Base-by-base conservation (phyloP, 2,113 vertebrate species). In the Riparia riparia region DNA sequence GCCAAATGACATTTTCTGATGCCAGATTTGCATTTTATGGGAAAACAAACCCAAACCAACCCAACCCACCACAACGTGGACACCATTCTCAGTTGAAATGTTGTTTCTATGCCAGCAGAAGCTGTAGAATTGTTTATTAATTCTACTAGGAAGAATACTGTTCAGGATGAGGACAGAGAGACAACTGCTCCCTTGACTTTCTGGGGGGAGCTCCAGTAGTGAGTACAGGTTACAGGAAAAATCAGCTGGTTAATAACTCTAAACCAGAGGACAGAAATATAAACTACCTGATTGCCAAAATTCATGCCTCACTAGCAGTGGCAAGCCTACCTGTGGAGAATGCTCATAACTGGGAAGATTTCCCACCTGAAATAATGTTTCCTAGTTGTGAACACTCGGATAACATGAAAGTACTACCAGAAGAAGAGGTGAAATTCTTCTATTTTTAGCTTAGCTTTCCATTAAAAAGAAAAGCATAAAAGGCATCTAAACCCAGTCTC, bases 151-250 rank as follows among this genome's bases (percentile, higher is more conserved):
- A 51, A 34, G 51, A 31, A 51, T 17, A 3, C 17, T 44, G 4
- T 16, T 64, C 32, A 58, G 17, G 39, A 39, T 28, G 31, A 42
- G 11, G 18, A 14, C 11, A 63, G 34, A 44, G 34, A 20, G 5
- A 42, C 3, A 42, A 8, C 32, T 12, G 8, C 12, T 71, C 9
- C 34, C 28, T 58, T 32, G 29, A 16, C 25, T 22, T 80, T 60
- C 21, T 10, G 8, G 17, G 29, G 34, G 17, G 34, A 73, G 16
- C 21, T 14, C 12, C 31, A 31, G n/a, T 0, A 10, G 19, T 1
- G 9, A 83, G 44, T 16, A 44, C 8, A 14, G 11, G 11, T 22
- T 37, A 7, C 3, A 63, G 26, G 17, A 50, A 58, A 74, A 54
- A 41, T 14, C 19, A 56, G 5, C 34, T 29, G 10, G 5, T 50